Conservation (phyloP, 2,888 invertebrate genomes). For the Nebria salina region DNA sequence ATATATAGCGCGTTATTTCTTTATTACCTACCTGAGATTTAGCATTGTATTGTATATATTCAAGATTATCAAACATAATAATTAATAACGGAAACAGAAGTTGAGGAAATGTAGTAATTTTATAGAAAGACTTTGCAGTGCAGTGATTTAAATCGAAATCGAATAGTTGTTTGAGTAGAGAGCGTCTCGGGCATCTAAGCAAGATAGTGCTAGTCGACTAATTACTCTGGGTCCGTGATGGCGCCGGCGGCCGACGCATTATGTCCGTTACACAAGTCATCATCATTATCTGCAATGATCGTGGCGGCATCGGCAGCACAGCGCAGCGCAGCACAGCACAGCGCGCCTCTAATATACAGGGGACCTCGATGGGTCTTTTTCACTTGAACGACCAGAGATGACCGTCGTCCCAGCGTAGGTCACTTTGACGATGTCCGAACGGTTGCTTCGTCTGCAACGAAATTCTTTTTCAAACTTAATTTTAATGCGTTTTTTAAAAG, state of each 20-base stretch:
- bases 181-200: not conserved
- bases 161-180: not conserved
- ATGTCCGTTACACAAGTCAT: conserved; percentile 32
- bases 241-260: conserved; percentile 29
- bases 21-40: no score
- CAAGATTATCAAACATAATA: no score
- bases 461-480: not conserved
- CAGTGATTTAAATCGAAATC: no score
- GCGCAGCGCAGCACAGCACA: no score
- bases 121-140: no score
- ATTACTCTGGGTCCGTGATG: conserved; percentile 17
- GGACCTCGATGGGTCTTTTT: not conserved
- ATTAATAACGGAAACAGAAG: no score
- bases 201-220: conserved; percentile 17
- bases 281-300: conserved; percentile 36
- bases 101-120: no score
- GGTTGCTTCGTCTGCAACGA: not conserved
- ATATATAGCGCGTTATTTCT: no score
- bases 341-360: not conserved
- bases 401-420: not conserved
- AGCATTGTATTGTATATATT: no score
- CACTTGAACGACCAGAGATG: not conserved
- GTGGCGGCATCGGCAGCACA: not conserved
- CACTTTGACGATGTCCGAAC: not conserved
- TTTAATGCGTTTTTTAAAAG: not conserved